Evolutionary conservation across 1,140 invertebrate species (phyloP).

Genomic region (Eufriesea mexicana): DNA sequence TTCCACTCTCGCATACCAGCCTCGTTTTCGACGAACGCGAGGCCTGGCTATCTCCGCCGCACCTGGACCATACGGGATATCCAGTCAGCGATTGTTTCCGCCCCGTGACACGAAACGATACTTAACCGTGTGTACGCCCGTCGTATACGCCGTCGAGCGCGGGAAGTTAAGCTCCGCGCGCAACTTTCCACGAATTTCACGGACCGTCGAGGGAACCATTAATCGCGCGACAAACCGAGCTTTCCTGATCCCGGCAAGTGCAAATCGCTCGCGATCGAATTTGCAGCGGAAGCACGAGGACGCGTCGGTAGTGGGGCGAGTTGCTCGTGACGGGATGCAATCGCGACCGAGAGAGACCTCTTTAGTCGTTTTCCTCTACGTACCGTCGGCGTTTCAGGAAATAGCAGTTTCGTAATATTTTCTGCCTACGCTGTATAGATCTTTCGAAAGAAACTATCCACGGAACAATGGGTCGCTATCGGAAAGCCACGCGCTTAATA

Average conservation of each 20-base stretch:
- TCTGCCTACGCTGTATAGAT: too few species aligned
- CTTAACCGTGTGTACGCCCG: constrained; percentile 6
- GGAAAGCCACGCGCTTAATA: background rate
- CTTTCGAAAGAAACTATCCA: background rate
- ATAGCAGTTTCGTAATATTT: too few species aligned
- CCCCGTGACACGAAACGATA: constrained; percentile 39
- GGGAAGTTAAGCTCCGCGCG: background rate
- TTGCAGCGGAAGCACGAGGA: too few species aligned
- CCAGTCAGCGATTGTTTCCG: background rate
- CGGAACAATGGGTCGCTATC: background rate
- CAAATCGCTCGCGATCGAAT: too few species aligned
- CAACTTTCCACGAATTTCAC: background rate
- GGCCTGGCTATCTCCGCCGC: background rate
- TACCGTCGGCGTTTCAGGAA: too few species aligned
- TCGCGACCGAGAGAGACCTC: too few species aligned
- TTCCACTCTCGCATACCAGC: constrained; percentile 60
- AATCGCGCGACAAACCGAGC: background rate
- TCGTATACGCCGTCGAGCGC: background rate
- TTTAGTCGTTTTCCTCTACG: too few species aligned
- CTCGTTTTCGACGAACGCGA: background rate
- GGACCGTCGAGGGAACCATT: background rate
- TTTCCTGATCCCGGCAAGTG: background rate
- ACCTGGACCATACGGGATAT: constrained; percentile 5
- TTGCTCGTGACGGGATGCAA: too few species aligned
- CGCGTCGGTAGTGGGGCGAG: too few species aligned